A percentile compares a stretch with the other conserved stretches of the same genome.
Conservation (phyloP, 2,113 vertebrate genomes). For the Phoxinus phoxinus region DNA sequence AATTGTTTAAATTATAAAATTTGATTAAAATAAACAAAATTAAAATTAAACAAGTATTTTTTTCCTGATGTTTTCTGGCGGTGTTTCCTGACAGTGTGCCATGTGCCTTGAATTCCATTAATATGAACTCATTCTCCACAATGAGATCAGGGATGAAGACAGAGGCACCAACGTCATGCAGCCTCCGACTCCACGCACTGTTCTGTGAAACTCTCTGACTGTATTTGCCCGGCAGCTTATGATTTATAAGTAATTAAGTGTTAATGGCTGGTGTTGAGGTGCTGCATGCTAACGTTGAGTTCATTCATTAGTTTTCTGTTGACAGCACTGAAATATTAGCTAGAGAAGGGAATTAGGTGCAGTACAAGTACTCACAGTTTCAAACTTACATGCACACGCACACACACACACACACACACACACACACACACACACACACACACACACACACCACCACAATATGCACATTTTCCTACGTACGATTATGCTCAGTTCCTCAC, state of each 20-base stretch:
- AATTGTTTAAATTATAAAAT: not conserved
- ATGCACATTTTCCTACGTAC: not conserved
- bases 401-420: not conserved
- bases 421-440: not conserved
- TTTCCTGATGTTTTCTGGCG: not conserved
- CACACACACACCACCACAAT: not conserved
- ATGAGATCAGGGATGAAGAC: not conserved
- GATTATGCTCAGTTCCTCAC: not conserved
- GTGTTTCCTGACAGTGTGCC: not conserved
- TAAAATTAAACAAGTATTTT: not conserved
- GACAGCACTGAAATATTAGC: conserved; percentile 27
- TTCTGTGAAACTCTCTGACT: not conserved
- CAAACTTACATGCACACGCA: not conserved
- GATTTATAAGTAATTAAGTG: conserved; percentile 22
- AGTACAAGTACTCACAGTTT: not conserved
- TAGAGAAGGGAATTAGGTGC: not conserved
- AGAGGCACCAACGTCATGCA: not conserved
- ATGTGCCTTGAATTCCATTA: not conserved
- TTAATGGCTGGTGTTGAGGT: conserved; percentile 19
- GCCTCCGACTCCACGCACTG: not conserved
- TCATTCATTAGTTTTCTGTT: not conserved
- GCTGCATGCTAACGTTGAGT: not conserved
- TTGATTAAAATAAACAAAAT: not conserved
- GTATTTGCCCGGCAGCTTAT: not conserved
- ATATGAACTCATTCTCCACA: not conserved